A percentile compares a stretch with the other conserved stretches of the same genome.
Conservation (phyloP, 2,797 vertebrate species). For the Parauchenoglanis ngamensis region DNA sequence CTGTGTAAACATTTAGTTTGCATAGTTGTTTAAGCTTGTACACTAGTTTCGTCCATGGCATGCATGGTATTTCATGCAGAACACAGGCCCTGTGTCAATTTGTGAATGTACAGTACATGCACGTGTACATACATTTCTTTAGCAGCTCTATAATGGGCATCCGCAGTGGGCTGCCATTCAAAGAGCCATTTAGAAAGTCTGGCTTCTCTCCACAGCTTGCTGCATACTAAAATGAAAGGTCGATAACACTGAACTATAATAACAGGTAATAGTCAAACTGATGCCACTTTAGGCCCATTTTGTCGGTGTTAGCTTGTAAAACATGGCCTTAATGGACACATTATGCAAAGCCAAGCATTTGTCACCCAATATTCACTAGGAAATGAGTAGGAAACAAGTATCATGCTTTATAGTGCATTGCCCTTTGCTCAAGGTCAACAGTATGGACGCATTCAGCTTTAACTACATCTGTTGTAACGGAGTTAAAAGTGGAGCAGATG, state of each 20-base stretch:
- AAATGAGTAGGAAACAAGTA: slow-evolving; percentile 47
- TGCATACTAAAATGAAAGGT: slow-evolving; percentile 65
- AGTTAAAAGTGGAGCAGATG: slow-evolving; percentile 18
- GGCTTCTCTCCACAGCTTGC: slow-evolving; percentile 53
- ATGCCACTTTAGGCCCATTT: slow-evolving; percentile 55
- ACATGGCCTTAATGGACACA: slow-evolving; percentile 55
- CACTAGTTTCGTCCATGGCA: not conserved
- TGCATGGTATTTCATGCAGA: not conserved
- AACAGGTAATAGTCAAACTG: slow-evolving; percentile 60
- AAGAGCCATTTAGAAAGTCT: slow-evolving; percentile 60
- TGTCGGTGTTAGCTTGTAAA: slow-evolving; percentile 56
- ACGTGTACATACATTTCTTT: slow-evolving; percentile 39
- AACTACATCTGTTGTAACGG: slow-evolving; percentile 12
- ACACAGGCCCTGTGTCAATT: slow-evolving; percentile 31
- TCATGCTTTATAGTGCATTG: slow-evolving; percentile 24
- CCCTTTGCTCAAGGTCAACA: slow-evolving; percentile 28
- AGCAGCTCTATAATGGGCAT: slow-evolving; percentile 59
- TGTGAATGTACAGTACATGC: not conserved
- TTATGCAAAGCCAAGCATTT: slow-evolving; percentile 56
- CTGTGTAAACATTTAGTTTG: not conserved
- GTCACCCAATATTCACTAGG: slow-evolving; percentile 39
- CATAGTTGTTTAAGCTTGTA: not conserved
- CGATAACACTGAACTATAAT: slow-evolving; percentile 65
- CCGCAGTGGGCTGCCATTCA: slow-evolving; percentile 49
- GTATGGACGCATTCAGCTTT: slow-evolving; percentile 33